phyloP scores from a whole-genome alignment of 2,113 vertebrate genomes.

The Coracopsis vasa region DNA sequence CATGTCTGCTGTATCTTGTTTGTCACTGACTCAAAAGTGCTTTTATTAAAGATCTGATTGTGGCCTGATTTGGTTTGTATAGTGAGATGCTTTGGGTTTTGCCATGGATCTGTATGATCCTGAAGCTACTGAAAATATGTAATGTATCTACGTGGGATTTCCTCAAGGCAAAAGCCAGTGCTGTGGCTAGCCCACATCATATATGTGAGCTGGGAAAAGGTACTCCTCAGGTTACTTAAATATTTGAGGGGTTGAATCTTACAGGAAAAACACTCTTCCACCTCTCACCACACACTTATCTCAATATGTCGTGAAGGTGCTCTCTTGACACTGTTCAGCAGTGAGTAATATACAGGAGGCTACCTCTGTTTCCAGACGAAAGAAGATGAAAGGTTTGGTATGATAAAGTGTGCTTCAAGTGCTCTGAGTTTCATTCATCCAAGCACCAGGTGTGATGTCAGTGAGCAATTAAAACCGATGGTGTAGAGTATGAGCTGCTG shows the following conservation, averaged over 20 bases:
- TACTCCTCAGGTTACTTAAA: not conserved
- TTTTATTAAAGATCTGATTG: constrained; percentile 60
- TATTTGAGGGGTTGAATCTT: not conserved
- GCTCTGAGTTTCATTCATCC: not conserved
- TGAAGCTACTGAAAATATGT: not conserved
- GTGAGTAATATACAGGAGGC: not conserved
- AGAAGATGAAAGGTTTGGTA: not conserved
- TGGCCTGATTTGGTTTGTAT: constrained; percentile 16
- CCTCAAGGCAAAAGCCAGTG: not conserved
- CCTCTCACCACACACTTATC: not conserved
- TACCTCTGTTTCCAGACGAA: not conserved
- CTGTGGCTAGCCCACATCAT: not conserved
- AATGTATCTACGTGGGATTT: not conserved
- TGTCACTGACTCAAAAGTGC: constrained; percentile 41
- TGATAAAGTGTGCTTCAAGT: not conserved
- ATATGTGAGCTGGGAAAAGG: not conserved
- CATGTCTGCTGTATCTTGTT: constrained; percentile 22
- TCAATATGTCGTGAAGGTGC: not conserved
- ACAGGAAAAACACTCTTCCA: not conserved
- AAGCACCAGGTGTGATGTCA: not conserved
- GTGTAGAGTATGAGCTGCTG: not conserved
- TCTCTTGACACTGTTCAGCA: not conserved
- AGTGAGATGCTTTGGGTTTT: not conserved
- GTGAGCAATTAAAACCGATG: not conserved
- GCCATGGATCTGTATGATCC: not conserved